Base-by-base conservation (phyloP, 2,797 vertebrate genomes). In the Lutjanus argentimaculatus region DNA sequence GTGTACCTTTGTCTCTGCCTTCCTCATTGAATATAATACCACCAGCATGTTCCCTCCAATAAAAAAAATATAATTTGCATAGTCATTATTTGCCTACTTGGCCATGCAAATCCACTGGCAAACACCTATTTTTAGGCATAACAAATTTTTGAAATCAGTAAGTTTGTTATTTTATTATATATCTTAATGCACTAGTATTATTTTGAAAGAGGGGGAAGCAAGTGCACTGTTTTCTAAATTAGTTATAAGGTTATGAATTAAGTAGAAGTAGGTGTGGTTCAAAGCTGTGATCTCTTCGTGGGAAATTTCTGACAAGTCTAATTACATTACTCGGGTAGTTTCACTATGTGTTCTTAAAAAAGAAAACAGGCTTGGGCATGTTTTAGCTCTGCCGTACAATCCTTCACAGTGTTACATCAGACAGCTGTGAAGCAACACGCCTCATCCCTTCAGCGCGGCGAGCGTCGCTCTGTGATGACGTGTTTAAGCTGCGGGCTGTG, bases 391-490 rank as follows among this genome's bases (percentile, higher is more conserved):
- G 0, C 12, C 0, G 14, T 21, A 68, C 42, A 56, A 42, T 69
- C 64, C 48, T 57, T 66, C 21, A 12, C 4, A 1, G 2, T 4
- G 2, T 86, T 78, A 49, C 76, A 69, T 72, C 61, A 80, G 72
- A 12, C 42, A 7, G 74, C 48, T 52, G 57, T 43, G 55, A 57
- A 17, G 59, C 55, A 40, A 17, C 43, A 40, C 56, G 2, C 30
- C 22, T 68, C 57, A 40, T 42, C 14, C 9, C 43, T 14, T 56
- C 19, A n/a, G 51, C 21, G 16, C 52, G 16, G 72, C 25, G 0
- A 57, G 65, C 13, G 75, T 75, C 78, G 67, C 90, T 16, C 55
- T 25, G 56, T 49, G 75, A 77, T 85, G 90, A 91, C 86, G 83
- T 14, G 49, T 65, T 74, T 75, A 85, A 89, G 72, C 85, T 61